phyloP scores from a whole-genome alignment of 2,888 invertebrate species.

The Liopterus haemorrhoidalis region DNA sequence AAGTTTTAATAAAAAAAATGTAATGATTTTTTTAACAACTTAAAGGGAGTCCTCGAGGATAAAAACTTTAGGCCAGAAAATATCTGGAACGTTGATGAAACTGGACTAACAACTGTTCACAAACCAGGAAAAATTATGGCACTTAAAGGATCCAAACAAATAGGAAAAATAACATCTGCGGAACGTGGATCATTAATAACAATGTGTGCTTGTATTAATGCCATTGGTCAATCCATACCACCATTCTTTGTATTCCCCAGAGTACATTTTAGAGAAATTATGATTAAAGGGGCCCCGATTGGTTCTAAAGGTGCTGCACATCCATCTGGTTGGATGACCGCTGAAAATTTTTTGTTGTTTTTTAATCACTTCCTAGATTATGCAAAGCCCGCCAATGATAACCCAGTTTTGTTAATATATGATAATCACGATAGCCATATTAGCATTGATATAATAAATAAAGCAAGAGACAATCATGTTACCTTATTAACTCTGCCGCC shows the following conservation, averaged over 20 bases:
- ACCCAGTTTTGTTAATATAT: conserved; percentile 17
- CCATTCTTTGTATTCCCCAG: conserved; percentile 34
- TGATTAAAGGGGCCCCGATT: conserved; percentile 30
- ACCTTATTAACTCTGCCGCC: conserved; percentile 9
- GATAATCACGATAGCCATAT: conserved; percentile 22
- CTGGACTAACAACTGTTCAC: conserved; percentile 35
- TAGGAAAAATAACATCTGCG: conserved; percentile 30
- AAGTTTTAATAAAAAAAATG: conserved; percentile 33
- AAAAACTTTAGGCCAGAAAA: conserved; percentile 25
- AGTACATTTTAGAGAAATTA: conserved; percentile 29
- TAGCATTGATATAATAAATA: conserved; percentile 14
- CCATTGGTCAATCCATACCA: conserved; percentile 30
- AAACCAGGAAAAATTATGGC: conserved; percentile 34
- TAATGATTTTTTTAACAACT: conserved; percentile 30
- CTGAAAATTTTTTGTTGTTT: conserved; percentile 30
- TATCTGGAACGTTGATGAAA: conserved; percentile 36
- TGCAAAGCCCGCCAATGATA: conserved; percentile 19
- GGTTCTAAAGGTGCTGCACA: conserved; percentile 29
- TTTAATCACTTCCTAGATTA: conserved; percentile 28
- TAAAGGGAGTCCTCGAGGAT: conserved; percentile 27
- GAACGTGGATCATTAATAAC: conserved; percentile 32
- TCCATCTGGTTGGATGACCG: conserved; percentile 33
- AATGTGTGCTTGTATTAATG: conserved; percentile 30
- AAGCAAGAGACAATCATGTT: too few species aligned
- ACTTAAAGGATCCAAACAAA: conserved; percentile 34